These are phyloP conservation scores for Boulengeromyrus knoepffleri DNA, from an alignment of 2,113 vertebrate genomes.

Conservation along the genomic window DNA sequence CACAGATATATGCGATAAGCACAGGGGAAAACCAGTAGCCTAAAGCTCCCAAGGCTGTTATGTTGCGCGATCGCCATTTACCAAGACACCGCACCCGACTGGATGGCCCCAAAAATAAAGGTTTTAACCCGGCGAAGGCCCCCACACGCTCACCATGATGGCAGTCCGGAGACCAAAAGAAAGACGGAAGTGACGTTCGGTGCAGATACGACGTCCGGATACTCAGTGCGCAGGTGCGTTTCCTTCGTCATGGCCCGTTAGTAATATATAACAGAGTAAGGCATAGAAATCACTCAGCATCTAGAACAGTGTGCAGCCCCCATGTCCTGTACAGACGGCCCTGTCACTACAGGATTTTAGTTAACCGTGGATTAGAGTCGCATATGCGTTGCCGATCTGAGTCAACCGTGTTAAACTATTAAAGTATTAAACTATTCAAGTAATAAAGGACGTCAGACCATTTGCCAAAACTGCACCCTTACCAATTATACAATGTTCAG, in stretches of 20 bases:
- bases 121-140: constrained; percentile 7
- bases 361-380: not conserved
- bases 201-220: constrained; percentile 45
- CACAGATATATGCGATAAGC: not conserved
- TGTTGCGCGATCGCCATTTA: not conserved
- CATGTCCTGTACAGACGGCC: not conserved
- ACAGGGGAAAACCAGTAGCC: not conserved
- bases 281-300: not conserved
- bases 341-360: too few relatives aligned
- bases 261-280: not conserved
- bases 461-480: not conserved
- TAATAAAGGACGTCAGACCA: not conserved
- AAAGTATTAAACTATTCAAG: not conserved
- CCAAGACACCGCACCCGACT: not conserved
- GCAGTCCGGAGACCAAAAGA: constrained; percentile 60
- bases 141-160: constrained; percentile 61
- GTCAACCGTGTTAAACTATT: not conserved
- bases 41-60: not conserved
- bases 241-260: not conserved
- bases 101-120: not conserved
- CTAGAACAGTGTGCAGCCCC: not conserved
- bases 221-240: not conserved
- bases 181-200: constrained; percentile 43
- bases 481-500: not conserved
- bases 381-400: not conserved